Percentiles rank a stretch among this genome's conserved stretches.
phyloP scores from a whole-genome alignment of 2,797 vertebrate species.

The Eulemur mongoz region DNA sequence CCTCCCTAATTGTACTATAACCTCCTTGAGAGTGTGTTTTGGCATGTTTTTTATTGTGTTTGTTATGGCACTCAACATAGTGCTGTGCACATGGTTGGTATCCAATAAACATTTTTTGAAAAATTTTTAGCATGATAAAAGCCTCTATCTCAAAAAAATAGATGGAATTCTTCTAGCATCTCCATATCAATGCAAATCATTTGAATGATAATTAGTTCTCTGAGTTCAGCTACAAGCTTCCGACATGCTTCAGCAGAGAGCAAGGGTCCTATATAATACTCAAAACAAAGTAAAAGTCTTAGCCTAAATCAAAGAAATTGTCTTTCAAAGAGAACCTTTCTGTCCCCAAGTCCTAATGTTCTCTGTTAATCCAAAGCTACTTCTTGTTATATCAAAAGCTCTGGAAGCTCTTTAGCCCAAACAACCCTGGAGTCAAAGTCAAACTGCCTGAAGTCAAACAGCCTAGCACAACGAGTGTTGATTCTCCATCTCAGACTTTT shows the following conservation, averaged over 20 bases:
- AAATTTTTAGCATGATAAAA: conserved; percentile 35
- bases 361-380: conserved; percentile 34
- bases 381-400: background rate
- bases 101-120: background rate
- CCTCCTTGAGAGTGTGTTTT: conserved; percentile 40
- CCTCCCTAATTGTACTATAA: background rate
- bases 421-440: conserved; percentile 19
- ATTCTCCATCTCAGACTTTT: conserved; percentile 40
- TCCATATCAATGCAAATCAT: conserved; percentile 48
- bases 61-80: background rate
- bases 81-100: background rate
- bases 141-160: background rate
- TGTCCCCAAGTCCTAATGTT: background rate
- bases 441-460: conserved; percentile 31
- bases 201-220: conserved; percentile 17
- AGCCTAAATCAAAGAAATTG: conserved; percentile 28
- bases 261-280: background rate
- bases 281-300: conserved; percentile 42
- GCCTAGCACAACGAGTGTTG: background rate
- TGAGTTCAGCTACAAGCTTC: conserved; percentile 41
- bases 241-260: conserved; percentile 4
- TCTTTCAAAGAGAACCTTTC: conserved; percentile 16
- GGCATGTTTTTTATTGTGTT: conserved; percentile 10
- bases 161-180: background rate
- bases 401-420: conserved; percentile 1